phyloP scores from a whole-genome alignment of 2,797 vertebrate genomes.

The Syndactyla subalaris region DNA sequence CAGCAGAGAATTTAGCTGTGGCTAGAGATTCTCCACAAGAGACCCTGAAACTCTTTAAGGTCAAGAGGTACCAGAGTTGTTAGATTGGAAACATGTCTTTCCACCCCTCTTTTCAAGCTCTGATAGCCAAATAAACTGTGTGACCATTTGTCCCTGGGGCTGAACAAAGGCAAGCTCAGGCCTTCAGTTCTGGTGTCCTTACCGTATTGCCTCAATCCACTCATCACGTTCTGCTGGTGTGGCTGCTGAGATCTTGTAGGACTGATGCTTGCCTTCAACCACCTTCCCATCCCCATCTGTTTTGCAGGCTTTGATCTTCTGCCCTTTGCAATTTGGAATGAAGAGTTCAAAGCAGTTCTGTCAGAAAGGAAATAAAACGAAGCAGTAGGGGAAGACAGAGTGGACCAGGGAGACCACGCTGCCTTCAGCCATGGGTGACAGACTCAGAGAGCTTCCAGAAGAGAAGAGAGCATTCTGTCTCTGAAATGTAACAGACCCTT shows the following conservation, averaged over 20 bases:
- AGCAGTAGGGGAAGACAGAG: not conserved
- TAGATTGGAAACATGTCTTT: not conserved
- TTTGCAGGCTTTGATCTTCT: slow-evolving; percentile 96
- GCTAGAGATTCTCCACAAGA: not conserved
- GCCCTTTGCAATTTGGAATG: slow-evolving; percentile 89
- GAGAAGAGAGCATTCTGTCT: not conserved
- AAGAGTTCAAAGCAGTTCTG: slow-evolving; percentile 95
- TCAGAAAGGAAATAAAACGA: not conserved
- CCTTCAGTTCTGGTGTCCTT: not conserved
- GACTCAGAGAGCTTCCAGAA: not conserved
- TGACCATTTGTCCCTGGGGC: not conserved
- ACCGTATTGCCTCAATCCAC: slow-evolving; percentile 96
- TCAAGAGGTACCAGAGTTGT: not conserved
- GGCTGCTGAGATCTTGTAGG: slow-evolving; percentile 92
- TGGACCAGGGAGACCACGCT: not conserved
- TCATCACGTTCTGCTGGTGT: slow-evolving; percentile 87
- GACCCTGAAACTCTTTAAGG: not conserved
- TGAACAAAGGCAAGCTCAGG: not conserved
- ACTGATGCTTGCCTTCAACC: slow-evolving; percentile 94
- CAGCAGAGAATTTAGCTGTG: not conserved
- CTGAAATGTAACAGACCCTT: not conserved
- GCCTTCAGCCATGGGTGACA: not conserved
- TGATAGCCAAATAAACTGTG: not conserved
- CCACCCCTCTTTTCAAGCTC: not conserved
- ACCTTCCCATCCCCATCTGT: slow-evolving; percentile 92